Evolutionary conservation across 2,113 vertebrate species (phyloP), one percentile per base, ranked within the genome.

Genomic region (Callocephalon fimbriatum): DNA sequence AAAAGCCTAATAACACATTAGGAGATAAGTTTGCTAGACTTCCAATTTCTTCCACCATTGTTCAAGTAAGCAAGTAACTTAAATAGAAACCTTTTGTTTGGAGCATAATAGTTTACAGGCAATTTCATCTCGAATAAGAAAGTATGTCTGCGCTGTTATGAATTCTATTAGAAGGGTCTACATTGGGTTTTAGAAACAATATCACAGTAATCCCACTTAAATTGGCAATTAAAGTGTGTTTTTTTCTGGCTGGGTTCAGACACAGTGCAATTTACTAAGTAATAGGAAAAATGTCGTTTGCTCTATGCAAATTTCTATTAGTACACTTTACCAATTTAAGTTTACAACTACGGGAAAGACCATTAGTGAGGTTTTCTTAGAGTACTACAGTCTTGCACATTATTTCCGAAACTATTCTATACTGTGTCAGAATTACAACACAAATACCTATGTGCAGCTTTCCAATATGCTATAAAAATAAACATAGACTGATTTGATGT

Each of bases 221-320:
- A 95, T 75, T 84, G 82, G 86, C 86, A 97, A 96, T 94, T 95
- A 93, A 90, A 93, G 16, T 68, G 38, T 80, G 7, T 74, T 80
- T 94, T 86, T 27, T 94, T 86, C 53, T 88, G 79, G 14, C 59
- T 97, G 75, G 26, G 16, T 94, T 93, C 86, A 93, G 84, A 96
- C 16, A 65, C 20, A 48, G 35, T 78, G 86, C 51, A 94, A 92
- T 94, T 93, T 93, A 67, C 72, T 78, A 90, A 90, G 63, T 88
- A 93, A 95, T 93, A 72, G 56, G 35, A 54, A 86, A 93, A 88
- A 88, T 78, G 54, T 77, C 2, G 3, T 92, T 96, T 94, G 29
- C 54, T 86, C 8, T 86, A 81, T 80, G 63, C 54, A 92, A 80
- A 88, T 85, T 88, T 84, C 42, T 77, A 93, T 84, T 96, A 88